Percentiles rank a stretch among this genome's conserved stretches.
Conservation (phyloP, 2,888 invertebrate genomes). For the Lithodes maja region DNA sequence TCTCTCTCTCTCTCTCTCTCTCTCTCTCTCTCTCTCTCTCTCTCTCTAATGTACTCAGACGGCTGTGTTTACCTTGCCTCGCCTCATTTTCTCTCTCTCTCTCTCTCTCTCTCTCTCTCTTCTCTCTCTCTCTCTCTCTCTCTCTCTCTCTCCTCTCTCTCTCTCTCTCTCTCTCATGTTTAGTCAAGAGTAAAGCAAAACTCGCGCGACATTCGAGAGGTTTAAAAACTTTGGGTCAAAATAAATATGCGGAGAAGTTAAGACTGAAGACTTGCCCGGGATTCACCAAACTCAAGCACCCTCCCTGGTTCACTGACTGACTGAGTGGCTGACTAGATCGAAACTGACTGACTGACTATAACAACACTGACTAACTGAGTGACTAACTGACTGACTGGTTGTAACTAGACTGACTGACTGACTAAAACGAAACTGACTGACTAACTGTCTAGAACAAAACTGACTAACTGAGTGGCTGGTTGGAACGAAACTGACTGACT, state of each 20-base stretch:
- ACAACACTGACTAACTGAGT: no score
- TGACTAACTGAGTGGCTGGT: no score
- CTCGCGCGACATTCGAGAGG: not conserved
- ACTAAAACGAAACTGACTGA: no score
- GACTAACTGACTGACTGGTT: no score
- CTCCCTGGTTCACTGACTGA: no score
- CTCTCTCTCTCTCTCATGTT: not conserved
- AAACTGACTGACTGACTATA: no score
- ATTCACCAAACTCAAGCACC: no score
- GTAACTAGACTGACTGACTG: no score
- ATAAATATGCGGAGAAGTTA: not conserved
- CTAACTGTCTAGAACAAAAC: no score
- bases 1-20: slow-evolving; percentile 1
- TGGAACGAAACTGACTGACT: no score
- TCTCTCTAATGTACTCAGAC: not conserved
- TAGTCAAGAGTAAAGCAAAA: not conserved
- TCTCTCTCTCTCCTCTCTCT: not conserved
- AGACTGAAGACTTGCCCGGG: not conserved
- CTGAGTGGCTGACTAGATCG: no score
- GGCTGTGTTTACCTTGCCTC: not conserved
- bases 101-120: not conserved
- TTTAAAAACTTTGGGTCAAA: slow-evolving; percentile 1
- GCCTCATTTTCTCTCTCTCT: not conserved
- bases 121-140: not conserved
- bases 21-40: slow-evolving; percentile 5